phyloP scores from a whole-genome alignment of 2,797 vertebrate species.

The Melanotaenia pygmaea region DNA sequence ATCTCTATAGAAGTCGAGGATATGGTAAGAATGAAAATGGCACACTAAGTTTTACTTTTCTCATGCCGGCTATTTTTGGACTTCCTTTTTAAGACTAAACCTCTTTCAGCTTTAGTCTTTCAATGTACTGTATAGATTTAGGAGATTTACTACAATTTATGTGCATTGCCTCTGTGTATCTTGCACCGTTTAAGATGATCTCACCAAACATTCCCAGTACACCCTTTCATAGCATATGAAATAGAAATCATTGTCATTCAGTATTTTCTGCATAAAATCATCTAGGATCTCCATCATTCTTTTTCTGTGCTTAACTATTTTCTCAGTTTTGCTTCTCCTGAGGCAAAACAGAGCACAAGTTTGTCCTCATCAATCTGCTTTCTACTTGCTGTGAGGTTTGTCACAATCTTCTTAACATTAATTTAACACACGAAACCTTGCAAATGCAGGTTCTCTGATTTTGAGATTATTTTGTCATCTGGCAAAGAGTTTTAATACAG shows the following conservation, averaged over 20 bases:
- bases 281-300: not conserved
- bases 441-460: constrained; percentile 14
- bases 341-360: constrained; percentile 37
- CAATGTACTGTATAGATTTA: not conserved
- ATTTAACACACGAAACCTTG: not conserved
- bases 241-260: constrained; percentile 10
- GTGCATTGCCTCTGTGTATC: not conserved
- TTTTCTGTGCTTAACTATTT: not conserved
- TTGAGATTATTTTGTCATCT: not conserved
- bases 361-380: constrained; percentile 26
- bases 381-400: constrained; percentile 45
- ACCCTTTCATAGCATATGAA: not conserved
- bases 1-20: constrained; percentile 5
- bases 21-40: constrained; percentile 22
- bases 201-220: not conserved
- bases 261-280: not conserved
- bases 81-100: not conserved
- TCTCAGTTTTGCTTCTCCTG: constrained; percentile 7
- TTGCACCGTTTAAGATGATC: not conserved
- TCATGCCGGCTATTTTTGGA: not conserved
- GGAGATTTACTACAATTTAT: not conserved
- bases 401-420: constrained; percentile 21
- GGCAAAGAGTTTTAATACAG: not conserved
- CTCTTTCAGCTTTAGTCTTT: constrained; percentile 1
- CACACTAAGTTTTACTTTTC: not conserved